These are phyloP conservation scores for Probosciger aterrimus DNA, from an alignment of 2,113 vertebrate species.

Conservation along the genomic window DNA sequence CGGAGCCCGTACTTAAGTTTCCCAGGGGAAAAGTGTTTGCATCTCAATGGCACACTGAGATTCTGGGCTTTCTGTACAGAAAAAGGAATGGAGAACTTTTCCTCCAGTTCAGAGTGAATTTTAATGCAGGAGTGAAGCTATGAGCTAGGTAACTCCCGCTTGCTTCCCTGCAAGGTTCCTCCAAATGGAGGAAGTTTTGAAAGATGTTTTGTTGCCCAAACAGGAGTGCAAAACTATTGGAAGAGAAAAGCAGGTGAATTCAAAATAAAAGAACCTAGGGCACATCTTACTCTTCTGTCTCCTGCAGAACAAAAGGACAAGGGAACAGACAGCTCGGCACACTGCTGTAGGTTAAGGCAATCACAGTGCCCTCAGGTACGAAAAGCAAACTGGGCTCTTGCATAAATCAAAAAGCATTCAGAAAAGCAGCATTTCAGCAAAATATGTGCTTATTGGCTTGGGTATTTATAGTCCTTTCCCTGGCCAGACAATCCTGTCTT, in stretches of 20 bases:
- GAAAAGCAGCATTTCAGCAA: background rate
- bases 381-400: background rate
- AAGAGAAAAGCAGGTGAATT: background rate
- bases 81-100: background rate
- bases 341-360: background rate
- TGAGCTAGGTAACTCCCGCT: background rate
- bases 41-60: accelerated
- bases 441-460: background rate
- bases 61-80: background rate
- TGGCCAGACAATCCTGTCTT: background rate
- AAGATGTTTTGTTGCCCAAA: background rate
- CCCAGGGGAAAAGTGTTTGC: background rate
- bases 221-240: background rate
- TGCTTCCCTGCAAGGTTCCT: background rate
- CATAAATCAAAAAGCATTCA: background rate
- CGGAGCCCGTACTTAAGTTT: background rate
- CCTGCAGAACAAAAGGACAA: background rate
- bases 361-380: background rate
- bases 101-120: background rate
- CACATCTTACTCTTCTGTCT: background rate
- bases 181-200: background rate
- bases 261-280: background rate
- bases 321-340: background rate
- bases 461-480: background rate
- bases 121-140: background rate